Evolutionary conservation across 2,113 vertebrate species (phyloP).

Genomic region (Notechis scutatus): DNA sequence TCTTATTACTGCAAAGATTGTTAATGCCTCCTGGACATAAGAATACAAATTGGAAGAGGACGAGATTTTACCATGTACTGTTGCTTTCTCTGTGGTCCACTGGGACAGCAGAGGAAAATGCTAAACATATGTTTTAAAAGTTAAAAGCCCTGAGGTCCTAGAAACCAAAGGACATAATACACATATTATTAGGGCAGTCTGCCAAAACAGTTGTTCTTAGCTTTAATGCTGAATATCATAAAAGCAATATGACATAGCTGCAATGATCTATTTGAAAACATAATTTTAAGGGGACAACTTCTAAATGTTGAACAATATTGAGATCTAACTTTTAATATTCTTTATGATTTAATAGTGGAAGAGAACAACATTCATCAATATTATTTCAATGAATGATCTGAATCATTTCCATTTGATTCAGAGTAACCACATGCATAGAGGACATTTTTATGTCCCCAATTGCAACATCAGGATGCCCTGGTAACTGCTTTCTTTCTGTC

Average conservation of each 20-base stretch:
- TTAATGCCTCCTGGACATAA: conserved; percentile 13
- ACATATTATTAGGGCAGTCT: neutral
- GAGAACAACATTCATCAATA: neutral
- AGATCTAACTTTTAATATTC: neutral
- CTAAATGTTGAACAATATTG: neutral
- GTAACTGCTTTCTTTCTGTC: neutral
- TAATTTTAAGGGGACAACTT: neutral
- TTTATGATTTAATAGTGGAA: neutral
- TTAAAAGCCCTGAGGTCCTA: neutral
- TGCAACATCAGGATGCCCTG: neutral
- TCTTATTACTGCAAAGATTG: conserved; percentile 16
- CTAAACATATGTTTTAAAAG: neutral
- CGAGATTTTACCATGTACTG: neutral
- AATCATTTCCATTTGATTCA: neutral
- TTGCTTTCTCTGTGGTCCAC: neutral
- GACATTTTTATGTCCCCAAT: neutral
- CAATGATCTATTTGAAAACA: neutral
- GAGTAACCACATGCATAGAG: neutral
- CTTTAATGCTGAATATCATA: neutral
- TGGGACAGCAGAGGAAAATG: conserved; percentile 1
- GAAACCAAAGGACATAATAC: neutral
- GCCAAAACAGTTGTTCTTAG: neutral
- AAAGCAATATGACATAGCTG: neutral
- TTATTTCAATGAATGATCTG: neutral
- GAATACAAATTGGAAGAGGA: conserved; percentile 32